Conservation (phyloP, 1,140 invertebrate species). For the Acyrthosiphon pisum region DNA sequence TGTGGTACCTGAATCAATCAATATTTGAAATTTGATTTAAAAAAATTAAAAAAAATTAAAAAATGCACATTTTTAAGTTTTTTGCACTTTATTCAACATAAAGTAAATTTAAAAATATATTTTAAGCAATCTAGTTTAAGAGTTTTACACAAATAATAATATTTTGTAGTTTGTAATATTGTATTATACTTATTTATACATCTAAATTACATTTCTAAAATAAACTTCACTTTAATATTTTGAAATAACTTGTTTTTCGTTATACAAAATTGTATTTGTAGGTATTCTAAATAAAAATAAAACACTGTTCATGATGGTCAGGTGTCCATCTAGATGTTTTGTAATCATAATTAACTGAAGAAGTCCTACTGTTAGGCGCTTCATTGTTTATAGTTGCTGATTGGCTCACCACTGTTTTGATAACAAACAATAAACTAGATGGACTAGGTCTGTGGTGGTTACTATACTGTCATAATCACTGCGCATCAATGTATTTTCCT, state of each 20-base stretch:
- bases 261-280: background rate
- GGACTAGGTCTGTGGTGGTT: too few relatives aligned
- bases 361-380: background rate
- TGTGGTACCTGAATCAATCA: too few relatives aligned
- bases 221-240: background rate
- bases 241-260: background rate
- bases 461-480: too few relatives aligned
- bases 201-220: background rate
- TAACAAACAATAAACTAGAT: too few relatives aligned
- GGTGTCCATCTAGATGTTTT: background rate
- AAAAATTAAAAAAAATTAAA: too few relatives aligned
- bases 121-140: background rate
- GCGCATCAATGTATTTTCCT: too few relatives aligned
- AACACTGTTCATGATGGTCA: background rate
- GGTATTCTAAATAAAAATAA: background rate
- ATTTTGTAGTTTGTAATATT: background rate
- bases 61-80: background rate
- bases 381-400: too few relatives aligned
- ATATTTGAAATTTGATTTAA: too few relatives aligned
- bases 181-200: background rate
- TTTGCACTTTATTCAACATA: background rate
- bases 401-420: too few relatives aligned
- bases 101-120: background rate
- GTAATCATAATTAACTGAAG: constrained; percentile 14
- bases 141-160: background rate